phyloP scores from a whole-genome alignment of 2,797 vertebrate genomes.

The Nannoperca obscura region DNA sequence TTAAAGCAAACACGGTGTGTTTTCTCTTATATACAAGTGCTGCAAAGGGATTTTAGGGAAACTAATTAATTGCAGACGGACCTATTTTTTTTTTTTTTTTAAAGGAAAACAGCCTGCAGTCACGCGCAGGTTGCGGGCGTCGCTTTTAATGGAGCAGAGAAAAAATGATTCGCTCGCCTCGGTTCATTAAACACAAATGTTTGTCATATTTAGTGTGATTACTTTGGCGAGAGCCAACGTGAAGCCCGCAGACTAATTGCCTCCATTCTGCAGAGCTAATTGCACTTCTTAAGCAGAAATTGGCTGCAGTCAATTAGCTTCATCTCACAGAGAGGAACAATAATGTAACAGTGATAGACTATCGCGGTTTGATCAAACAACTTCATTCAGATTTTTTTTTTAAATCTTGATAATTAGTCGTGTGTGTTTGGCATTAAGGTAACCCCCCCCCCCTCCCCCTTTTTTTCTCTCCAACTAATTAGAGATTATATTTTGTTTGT shows the following conservation, averaged over 20 bases:
- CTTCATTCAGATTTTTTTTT: not conserved
- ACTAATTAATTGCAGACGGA: slow-evolving; percentile 38
- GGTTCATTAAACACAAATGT: slow-evolving; percentile 71
- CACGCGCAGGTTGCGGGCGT: slow-evolving; percentile 23
- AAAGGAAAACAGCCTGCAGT: slow-evolving; percentile 46
- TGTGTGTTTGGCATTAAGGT: slow-evolving; percentile 18
- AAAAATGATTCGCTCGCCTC: slow-evolving; percentile 42
- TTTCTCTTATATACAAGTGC: slow-evolving; percentile 1
- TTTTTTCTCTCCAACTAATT: not conserved
- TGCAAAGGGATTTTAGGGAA: slow-evolving; percentile 19
- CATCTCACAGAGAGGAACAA: slow-evolving; percentile 54
- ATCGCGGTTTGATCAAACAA: slow-evolving; percentile 53
- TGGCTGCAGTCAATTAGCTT: slow-evolving; percentile 63
- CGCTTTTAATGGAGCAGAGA: slow-evolving; percentile 23
- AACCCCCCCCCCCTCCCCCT: not conserved
- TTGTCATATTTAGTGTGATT: slow-evolving; percentile 68
- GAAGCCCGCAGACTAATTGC: slow-evolving; percentile 53
- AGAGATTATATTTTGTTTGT: not conserved
- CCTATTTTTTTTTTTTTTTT: not conserved
- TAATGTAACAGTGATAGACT: slow-evolving; percentile 61
- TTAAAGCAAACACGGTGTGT: slow-evolving; percentile 18
- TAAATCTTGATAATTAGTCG: slow-evolving; percentile 6
- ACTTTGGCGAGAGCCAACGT: slow-evolving; percentile 63
- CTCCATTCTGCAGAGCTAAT: slow-evolving; percentile 57
- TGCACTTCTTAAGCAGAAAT: slow-evolving; percentile 69